Conservation (phyloP, 1,140 invertebrate genomes). For the Diprion similis region DNA sequence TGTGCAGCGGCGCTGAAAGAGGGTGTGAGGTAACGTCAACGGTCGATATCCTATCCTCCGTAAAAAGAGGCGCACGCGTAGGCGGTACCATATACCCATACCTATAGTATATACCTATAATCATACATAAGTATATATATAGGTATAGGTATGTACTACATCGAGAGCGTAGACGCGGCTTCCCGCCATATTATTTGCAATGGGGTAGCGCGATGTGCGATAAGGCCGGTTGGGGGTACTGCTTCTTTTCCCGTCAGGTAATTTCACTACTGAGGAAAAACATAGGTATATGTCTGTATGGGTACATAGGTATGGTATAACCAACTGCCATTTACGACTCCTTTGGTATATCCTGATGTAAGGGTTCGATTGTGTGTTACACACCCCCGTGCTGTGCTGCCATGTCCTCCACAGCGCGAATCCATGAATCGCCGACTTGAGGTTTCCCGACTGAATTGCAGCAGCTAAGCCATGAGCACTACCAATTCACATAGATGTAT, state of each 20-base stretch:
- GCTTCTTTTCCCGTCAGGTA: conserved; percentile 73
- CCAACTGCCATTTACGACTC: neutral
- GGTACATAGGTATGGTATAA: too few species aligned
- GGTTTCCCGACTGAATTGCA: neutral
- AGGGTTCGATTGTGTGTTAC: neutral
- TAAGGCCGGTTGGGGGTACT: conserved; percentile 68
- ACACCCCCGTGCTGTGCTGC: neutral
- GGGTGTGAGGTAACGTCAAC: conserved; percentile 51
- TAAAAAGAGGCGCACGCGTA: conserved; percentile 41
- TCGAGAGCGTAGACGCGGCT: conserved; percentile 33
- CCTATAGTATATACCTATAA: too few species aligned
- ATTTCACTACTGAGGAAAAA: conserved; percentile 37
- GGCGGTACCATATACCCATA: neutral
- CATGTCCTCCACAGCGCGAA: neutral
- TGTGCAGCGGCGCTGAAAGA: conserved; percentile 2
- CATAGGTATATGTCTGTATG: neutral
- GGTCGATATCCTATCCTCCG: conserved; percentile 47
- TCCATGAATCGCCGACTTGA: neutral
- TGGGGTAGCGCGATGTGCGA: conserved; percentile 66
- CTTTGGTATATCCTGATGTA: neutral
- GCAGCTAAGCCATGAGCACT: too few species aligned
- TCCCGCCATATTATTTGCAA: conserved; percentile 64
- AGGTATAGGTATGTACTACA: neutral
- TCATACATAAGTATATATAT: too few species aligned
- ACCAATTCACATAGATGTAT: too few species aligned